These are phyloP conservation scores for Hyles lineata DNA, from an alignment of 2,888 invertebrate genomes.

Conservation along the genomic window DNA sequence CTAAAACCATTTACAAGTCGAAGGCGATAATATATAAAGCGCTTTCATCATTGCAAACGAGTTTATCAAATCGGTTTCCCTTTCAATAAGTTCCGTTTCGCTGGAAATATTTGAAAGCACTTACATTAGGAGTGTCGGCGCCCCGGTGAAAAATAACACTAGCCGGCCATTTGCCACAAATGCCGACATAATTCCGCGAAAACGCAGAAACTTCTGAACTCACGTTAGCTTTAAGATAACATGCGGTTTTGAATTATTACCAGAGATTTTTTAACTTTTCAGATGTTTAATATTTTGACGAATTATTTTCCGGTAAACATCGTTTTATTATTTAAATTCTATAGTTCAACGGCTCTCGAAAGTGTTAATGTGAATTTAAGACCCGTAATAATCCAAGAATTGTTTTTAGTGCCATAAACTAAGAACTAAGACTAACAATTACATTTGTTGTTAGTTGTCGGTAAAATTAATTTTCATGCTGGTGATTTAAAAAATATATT, in stretches of 20 bases:
- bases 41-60: constrained; percentile 16
- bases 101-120: constrained; percentile 30
- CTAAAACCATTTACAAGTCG: background rate
- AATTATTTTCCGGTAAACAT: too few relatives aligned
- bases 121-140: constrained; percentile 16
- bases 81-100: constrained; percentile 26
- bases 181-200: constrained; percentile 2
- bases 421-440: too few relatives aligned
- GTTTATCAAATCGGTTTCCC: constrained; percentile 28
- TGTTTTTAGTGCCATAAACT: too few relatives aligned
- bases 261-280: background rate
- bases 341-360: too few relatives aligned
- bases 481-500: too few relatives aligned
- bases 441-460: too few relatives aligned
- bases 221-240: background rate
- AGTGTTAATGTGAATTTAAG: too few relatives aligned
- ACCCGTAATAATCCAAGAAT: too few relatives aligned
- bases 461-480: too few relatives aligned
- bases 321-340: too few relatives aligned
- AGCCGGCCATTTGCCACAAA: constrained; percentile 19
- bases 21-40: constrained; percentile 9
- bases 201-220: constrained; percentile 6
- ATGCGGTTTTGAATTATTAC: background rate
- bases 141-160: constrained; percentile 19
- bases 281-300: too few relatives aligned